These are phyloP conservation scores for Rhyacophila brunnea DNA, from an alignment of 1,140 invertebrate genomes.

Conservation along the genomic window DNA sequence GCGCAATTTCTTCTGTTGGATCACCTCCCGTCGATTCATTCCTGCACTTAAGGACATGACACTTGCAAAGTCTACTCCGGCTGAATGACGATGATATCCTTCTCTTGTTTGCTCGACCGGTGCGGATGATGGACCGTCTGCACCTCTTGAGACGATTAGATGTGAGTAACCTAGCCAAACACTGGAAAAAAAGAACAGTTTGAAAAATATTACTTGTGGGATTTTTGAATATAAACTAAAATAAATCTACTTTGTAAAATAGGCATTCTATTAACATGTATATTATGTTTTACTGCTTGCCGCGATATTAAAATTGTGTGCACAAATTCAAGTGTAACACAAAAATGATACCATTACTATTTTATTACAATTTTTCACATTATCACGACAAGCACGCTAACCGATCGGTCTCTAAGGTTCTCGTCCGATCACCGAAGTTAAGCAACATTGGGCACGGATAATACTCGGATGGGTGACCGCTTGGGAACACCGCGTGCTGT, in stretches of 20 bases:
- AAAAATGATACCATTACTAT: no score
- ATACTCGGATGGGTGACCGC: constrained; percentile 24
- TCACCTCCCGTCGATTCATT: neutral
- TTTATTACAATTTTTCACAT: no score
- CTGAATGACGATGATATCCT: constrained; percentile 4
- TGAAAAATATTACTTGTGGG: no score
- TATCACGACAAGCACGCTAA: no score
- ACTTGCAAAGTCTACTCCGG: constrained; percentile 11
- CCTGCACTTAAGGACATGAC: neutral
- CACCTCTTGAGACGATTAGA: constrained; percentile 11
- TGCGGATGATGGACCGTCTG: constrained; percentile 7
- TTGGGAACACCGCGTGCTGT: constrained; percentile 21
- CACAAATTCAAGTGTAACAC: no score
- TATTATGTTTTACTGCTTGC: no score
- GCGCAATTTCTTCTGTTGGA: neutral
- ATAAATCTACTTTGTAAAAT: no score
- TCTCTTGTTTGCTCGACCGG: constrained; percentile 10
- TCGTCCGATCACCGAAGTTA: constrained; percentile 29
- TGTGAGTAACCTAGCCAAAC: constrained; percentile 27
- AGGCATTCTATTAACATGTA: no score
- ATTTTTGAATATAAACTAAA: no score
- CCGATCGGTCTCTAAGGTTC: no score
- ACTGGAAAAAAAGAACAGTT: constrained; percentile 19
- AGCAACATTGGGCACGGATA: constrained; percentile 20
- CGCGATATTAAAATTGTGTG: no score